Evolutionary conservation across 1,140 invertebrate species (phyloP), one percentile per base, ranked within the genome.

Genomic region (Drosophila bocqueti): DNA sequence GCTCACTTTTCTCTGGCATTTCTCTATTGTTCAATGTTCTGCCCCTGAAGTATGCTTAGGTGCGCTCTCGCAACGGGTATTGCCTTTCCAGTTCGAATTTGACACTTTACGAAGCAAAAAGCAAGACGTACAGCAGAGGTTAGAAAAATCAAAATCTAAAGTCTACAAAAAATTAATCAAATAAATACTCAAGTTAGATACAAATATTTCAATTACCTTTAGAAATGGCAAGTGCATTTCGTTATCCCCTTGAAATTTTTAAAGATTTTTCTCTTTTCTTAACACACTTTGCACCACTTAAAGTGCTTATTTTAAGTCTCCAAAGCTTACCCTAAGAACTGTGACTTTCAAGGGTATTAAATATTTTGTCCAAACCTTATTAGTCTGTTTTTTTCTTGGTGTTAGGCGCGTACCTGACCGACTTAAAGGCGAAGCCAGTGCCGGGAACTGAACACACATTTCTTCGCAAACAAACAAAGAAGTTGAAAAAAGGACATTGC

Each of bases 371-470:
- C 21, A 16, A 13, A n/a, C 31, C 15, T 10, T 68, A 55, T 46
- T 72, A 52, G 64, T 31, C 60, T 58, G 18, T 67, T 10, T 76
- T 49, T 55, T 68, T 34, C 50, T 40, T 72, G 54, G 62, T 64
- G 58, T 74, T 74, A 74, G 78, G 57, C 67, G 76, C 69, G 77
- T 74, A 79, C 77, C 64, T 79, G 77, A 62, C 67, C 54, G 76
- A 79, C 55, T 79, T 79, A 69, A 60, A 73, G 67, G 26, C 52
- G 66, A 73, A 67, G 73, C 73, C 54, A 67, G 62, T 67, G 46
- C 38, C 34, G 46, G 72, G 57, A 52, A 52, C 46, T 52, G 36
- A 73, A 74, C 71, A 74, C 71, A 74, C 71, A 74, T 73, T 78
- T 69, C 57, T 46, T 59, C 43, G 55, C 71, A 74, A 74, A 74